Conservation (phyloP, 2,888 invertebrate genomes). For the Dolichopus griseipennis region DNA sequence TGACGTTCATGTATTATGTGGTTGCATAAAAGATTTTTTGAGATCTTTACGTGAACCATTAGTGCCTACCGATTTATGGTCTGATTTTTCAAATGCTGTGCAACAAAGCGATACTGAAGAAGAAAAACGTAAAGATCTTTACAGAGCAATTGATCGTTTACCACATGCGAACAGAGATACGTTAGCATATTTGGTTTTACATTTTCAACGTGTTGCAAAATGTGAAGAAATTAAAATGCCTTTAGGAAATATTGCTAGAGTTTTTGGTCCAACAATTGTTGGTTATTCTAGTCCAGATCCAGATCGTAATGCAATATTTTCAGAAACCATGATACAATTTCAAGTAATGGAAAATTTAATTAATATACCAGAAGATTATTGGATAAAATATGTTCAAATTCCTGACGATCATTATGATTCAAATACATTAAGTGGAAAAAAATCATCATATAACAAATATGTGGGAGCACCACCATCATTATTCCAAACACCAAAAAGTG, state of each 20-base stretch:
- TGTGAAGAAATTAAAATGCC: conserved; percentile 87
- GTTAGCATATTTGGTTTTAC: conserved; percentile 82
- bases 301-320: conserved; percentile 61
- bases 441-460: neutral
- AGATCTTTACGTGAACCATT: conserved; percentile 82
- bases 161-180: conserved; percentile 93
- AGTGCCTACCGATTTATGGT: conserved; percentile 72
- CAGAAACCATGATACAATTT: conserved; percentile 68
- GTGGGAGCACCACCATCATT: conserved; percentile 21
- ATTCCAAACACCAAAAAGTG: conserved; percentile 29
- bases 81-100: conserved; percentile 48
- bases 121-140: conserved; percentile 45
- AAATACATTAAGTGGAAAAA: neutral
- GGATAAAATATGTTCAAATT: conserved; percentile 45
- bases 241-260: conserved; percentile 72
- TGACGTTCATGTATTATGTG: conserved; percentile 84
- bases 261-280: conserved; percentile 90
- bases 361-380: conserved; percentile 64
- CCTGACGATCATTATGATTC: conserved; percentile 26
- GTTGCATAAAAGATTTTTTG: conserved; percentile 90
- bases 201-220: conserved; percentile 81
- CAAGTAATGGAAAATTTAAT: conserved; percentile 62
- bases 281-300: conserved; percentile 75
- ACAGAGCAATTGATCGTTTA: conserved; percentile 70
- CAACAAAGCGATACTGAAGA: conserved; percentile 53